Conservation (phyloP, 2,888 invertebrate genomes). For the Andricus quercusramuli region DNA sequence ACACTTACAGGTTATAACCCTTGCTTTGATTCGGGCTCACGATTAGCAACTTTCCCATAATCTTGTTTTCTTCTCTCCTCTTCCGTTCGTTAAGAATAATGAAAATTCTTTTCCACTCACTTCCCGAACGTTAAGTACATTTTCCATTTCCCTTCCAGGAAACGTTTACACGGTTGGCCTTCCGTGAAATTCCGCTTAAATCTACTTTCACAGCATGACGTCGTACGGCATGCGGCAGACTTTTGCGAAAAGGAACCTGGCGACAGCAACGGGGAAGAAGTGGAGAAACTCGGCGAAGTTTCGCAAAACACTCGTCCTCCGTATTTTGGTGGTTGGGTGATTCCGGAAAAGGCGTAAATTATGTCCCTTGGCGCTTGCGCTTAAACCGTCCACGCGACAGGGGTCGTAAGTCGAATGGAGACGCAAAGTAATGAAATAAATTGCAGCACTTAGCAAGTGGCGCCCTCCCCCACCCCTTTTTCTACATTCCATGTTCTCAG, state of each 20-base stretch:
- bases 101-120: background rate
- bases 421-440: constrained; percentile 69
- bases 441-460: constrained; percentile 66
- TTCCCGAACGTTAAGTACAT: background rate
- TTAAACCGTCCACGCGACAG: constrained; percentile 36
- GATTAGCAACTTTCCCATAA: background rate
- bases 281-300: constrained; percentile 8
- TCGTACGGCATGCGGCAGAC: constrained; percentile 22
- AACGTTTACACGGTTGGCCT: constrained; percentile 19
- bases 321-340: constrained; percentile 31
- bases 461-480: constrained; percentile 8
- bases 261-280: constrained; percentile 7
- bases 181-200: constrained; percentile 28
- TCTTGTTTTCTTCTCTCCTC: background rate
- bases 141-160: background rate
- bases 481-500: background rate
- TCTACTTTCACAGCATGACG: constrained; percentile 4
- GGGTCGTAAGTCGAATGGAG: constrained; percentile 44
- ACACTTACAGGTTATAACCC: too few species aligned
- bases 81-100: background rate
- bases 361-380: constrained; percentile 26
- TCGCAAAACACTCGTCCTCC: constrained; percentile 11
- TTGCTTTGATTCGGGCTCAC: too few species aligned
- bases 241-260: constrained; percentile 14
- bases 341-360: constrained; percentile 13